Evolutionary conservation across 2,113 vertebrate species (phyloP).

Genomic region (Notiomystis cincta): DNA sequence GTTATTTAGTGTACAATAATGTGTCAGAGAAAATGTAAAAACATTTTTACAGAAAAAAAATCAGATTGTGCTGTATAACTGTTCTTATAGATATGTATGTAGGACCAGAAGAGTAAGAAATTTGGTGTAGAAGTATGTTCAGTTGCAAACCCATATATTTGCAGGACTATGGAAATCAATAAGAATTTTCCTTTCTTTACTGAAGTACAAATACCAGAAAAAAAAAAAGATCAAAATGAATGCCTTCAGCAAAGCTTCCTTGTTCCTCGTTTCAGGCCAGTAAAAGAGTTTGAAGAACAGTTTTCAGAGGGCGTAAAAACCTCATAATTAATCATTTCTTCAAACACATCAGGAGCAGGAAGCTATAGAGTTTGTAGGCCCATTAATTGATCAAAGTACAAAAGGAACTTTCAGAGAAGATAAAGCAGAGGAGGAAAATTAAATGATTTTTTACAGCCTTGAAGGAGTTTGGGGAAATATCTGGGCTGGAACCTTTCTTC

Average conservation of each 20-base stretch:
- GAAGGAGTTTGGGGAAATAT: slow-evolving; percentile 17
- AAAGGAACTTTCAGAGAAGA: slow-evolving; percentile 26
- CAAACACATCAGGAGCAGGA: slow-evolving; percentile 17
- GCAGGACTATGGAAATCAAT: background rate
- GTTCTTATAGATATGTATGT: background rate
- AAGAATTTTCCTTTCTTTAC: background rate
- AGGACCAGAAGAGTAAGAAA: background rate
- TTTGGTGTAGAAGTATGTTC: background rate
- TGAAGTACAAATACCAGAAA: background rate
- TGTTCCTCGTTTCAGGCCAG: background rate
- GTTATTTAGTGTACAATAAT: background rate
- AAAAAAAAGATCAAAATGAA: background rate
- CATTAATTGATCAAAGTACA: slow-evolving; percentile 48
- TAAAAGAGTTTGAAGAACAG: slow-evolving; percentile 12
- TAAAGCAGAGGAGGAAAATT: slow-evolving; percentile 26
- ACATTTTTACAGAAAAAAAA: background rate
- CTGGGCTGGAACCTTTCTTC: background rate
- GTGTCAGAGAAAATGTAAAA: background rate
- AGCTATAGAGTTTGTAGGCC: slow-evolving; percentile 15
- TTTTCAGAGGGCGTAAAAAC: background rate
- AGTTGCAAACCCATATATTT: background rate
- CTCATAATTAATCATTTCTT: slow-evolving; percentile 49
- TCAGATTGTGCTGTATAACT: background rate
- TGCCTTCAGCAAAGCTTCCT: background rate
- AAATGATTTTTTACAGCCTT: background rate